Evolutionary conservation across 2,797 vertebrate species (phyloP).

Genomic region (Limosa lapponica): DNA sequence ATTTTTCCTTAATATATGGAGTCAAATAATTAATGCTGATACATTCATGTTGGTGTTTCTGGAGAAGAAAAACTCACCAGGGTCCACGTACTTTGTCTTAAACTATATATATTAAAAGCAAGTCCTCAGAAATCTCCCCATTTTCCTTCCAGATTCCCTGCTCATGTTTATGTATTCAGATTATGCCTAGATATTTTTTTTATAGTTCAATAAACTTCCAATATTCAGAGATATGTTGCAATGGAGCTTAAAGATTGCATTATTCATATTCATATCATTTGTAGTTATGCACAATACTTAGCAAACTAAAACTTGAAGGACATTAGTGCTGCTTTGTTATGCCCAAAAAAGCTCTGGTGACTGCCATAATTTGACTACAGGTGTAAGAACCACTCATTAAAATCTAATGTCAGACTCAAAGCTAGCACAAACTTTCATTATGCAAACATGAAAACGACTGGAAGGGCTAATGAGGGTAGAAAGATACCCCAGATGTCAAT

Average conservation of each 20-base stretch:
- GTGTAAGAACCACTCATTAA: constrained; percentile 50
- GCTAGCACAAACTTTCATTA: constrained; percentile 41
- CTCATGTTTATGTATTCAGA: not conserved
- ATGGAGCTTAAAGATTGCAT: not conserved
- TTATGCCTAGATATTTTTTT: not conserved
- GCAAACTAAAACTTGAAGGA: not conserved
- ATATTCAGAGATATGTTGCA: not conserved
- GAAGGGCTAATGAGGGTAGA: constrained; percentile 31
- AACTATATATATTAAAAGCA: not conserved
- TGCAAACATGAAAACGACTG: constrained; percentile 56
- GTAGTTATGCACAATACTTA: not conserved
- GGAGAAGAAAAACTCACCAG: not conserved
- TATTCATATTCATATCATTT: not conserved
- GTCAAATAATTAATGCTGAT: not conserved
- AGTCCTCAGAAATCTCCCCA: not conserved
- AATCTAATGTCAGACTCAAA: constrained; percentile 35
- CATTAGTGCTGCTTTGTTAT: constrained; percentile 7
- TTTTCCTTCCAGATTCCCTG: not conserved
- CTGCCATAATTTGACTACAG: constrained; percentile 43
- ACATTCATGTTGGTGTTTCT: not conserved
- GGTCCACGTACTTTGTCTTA: not conserved
- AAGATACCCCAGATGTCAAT: not conserved
- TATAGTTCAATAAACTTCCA: not conserved
- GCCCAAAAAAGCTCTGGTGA: constrained; percentile 2
- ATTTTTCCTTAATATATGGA: not conserved